A percentile compares a stretch with the other conserved stretches of the same genome.
Conservation (phyloP, 2,888 invertebrate genomes). For the Platycheirus rosarum region DNA sequence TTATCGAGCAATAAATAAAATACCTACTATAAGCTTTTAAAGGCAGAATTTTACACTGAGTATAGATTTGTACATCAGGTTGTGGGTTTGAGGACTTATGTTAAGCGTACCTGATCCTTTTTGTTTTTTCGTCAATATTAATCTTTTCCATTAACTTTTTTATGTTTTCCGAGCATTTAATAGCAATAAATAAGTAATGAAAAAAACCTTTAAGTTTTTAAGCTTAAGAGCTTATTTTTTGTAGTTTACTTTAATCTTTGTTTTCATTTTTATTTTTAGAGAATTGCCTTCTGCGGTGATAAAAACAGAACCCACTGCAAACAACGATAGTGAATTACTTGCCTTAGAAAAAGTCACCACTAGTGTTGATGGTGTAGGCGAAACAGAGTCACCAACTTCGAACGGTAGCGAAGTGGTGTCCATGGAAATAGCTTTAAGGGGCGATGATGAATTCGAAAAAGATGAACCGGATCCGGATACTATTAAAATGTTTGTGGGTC, state of each 20-base stretch:
- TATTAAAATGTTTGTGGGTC: conserved; percentile 99
- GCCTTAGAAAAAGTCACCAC: conserved; percentile 15
- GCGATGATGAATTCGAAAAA: conserved; percentile 77
- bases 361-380: background rate
- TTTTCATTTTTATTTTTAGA: conserved; percentile 47
- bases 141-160: conserved; percentile 46
- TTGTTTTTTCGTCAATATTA: background rate
- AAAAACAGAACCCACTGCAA: conserved; percentile 55
- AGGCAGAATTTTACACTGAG: too few species aligned
- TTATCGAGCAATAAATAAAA: background rate
- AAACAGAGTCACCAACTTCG: conserved; percentile 19
- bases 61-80: background rate
- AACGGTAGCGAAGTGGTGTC: conserved; percentile 46
- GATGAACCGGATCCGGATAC: conserved; percentile 98
- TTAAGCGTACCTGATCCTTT: background rate
- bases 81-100: background rate
- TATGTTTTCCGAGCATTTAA: too few species aligned
- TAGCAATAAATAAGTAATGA: too few species aligned
- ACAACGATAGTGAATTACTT: conserved; percentile 50
- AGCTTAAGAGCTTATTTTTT: too few species aligned
- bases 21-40: background rate
- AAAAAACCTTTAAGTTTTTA: too few species aligned
- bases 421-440: conserved; percentile 75
- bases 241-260: too few species aligned
- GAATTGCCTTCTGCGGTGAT: conserved; percentile 56